Base-by-base conservation (phyloP, 2,113 vertebrate species). In the Semnornis frantzii region DNA sequence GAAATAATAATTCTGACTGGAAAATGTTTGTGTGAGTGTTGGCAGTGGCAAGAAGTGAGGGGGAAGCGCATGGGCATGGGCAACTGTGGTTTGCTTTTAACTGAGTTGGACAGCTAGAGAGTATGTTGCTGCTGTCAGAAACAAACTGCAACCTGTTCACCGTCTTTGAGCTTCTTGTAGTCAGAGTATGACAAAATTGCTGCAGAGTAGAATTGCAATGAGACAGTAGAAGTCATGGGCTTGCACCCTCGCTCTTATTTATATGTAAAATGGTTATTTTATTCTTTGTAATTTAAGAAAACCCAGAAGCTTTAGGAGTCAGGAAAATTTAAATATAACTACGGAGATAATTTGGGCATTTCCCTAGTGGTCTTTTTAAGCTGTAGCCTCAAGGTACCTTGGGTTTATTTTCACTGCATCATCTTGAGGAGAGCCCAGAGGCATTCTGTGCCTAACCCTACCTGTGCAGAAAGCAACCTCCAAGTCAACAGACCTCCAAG, bases 391-490 rank as follows among this genome's bases (percentile, higher is more conserved):
- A 10, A 14, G 28, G 25, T 11, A 19, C 33, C 37, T n/a, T 57
- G 34, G 9, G 5, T 21, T 76, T n/a, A 4, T 63, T 68, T 55
- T 16, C 42, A 5, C 1, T 24, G 24, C 6, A 2, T 69, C 10
- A 7, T 42, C 33, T 27, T 23, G n/a, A 17, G 19, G 25, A 31
- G 65, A 55, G 50, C 34, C 23, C 13, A 14, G 21, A 30, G 12
- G 12, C 12, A 13, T 1, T 0, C 14, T 25, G 31, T 2, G 2
- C 21, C 6, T 17, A 20, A 27, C 27, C n/a, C n/a, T 46, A 24
- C 50, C 64, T 16, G 16, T 15, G 59, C 42, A 63, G 48, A 20
- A 4, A 11, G 33, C 0, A 0, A 20, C 72, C 82, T 76, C 39
- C 48, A 20, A 33, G 42, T 2, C 71, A 31, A 12, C 42, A 79